Base-by-base conservation (phyloP, 2,113 vertebrate genomes). In the Apodemus sylvaticus region DNA sequence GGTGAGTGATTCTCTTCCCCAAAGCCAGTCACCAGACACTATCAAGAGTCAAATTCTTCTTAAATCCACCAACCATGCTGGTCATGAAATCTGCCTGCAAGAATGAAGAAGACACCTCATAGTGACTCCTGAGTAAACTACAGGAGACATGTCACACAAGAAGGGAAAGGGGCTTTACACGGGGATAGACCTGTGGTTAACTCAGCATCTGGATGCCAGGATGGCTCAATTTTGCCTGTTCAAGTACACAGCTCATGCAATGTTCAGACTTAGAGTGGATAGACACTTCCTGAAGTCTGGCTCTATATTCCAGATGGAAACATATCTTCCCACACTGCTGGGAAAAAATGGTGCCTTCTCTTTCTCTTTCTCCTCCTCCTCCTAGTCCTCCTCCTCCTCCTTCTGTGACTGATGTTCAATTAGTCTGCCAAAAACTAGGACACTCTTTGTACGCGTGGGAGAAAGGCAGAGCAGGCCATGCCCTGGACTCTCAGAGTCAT, bases 391-490 rank as follows among this genome's bases (percentile, higher is more conserved):
- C 11, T 58, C 5, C 0, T 48, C 31, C 94, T 71, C 26, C 92
- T 22, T 73, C 93, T 93, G 83, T 29, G 89, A 95, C 16, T 55
- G 96, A 95, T 96, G 91, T 94, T 97, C 81, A 95, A 31, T 95
- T 90, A 97, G 87, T 94, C 90, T 92, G 64, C 86, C 7, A 58
- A 97, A 97, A 98, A 96, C 71, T 93, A 93, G 95, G 98, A 78
- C 89, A 97, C 95, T 89, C 34, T 71, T 68, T 97, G 7, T 20
- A 79, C 87, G 86, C 45, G 62, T 95, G 55, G 78, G 86, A 89
- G 95, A 66, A 91, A 96, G 93, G 82, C 95, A 0, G 0, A 85
- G 62, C 0, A 58, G 70, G 93, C 90, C 82, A 20, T 83, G 96
- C 78, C 88, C 39, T 81, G 91, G 89, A 89, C 78, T 60, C 96